Base-by-base conservation (phyloP, 2,888 invertebrate species). In the Aethes cnicana region DNA sequence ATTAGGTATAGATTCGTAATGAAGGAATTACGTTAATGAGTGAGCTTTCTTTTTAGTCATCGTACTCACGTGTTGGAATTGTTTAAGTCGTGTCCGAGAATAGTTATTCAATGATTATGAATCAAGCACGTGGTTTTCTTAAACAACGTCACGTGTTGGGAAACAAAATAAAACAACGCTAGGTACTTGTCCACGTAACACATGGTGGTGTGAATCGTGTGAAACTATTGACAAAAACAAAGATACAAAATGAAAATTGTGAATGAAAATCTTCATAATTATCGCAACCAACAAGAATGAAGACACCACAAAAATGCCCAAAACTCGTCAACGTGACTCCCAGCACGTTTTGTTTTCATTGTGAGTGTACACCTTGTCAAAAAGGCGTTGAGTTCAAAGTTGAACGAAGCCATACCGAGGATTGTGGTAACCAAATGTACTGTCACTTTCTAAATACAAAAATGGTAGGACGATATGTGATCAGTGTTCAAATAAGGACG, bases 121-220 rank as follows among this genome's bases (percentile, higher is more conserved):
- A 32, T 46, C 49, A 55, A 59, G 33, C 69, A 65, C 63, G 66
- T 66, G 66, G 57, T 55, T 62, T 60, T 60, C 47, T 56, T 59
- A 62, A 69, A 68, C 57, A 65, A 44, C 25, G 43, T 59, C 66
- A 64, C 63, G 66, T 66, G 53, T 39, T n/a, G 36, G 12, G 36
- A 43, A 26, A 43, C 30, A 32, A 37, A 50, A 43, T 16, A 23
- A 25, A 39, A 39, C 39, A 39, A n/a, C n/a, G n/a, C n/a, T n/a
- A n/a, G n/a, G n/a, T n/a, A n/a, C n/a, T n/a, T n/a, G n/a, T n/a
- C n/a, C n/a, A n/a, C n/a, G n/a, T n/a, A n/a, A n/a, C n/a, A n/a
- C n/a, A n/a, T n/a, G n/a, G n/a, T n/a, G n/a, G n/a, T n/a, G n/a
- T n/a, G n/a, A n/a, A n/a, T n/a, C 32, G 1, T 14, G 5, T 12